phyloP scores from a whole-genome alignment of 1,140 invertebrate species.

The Bursaphelenchus mucronatus region DNA sequence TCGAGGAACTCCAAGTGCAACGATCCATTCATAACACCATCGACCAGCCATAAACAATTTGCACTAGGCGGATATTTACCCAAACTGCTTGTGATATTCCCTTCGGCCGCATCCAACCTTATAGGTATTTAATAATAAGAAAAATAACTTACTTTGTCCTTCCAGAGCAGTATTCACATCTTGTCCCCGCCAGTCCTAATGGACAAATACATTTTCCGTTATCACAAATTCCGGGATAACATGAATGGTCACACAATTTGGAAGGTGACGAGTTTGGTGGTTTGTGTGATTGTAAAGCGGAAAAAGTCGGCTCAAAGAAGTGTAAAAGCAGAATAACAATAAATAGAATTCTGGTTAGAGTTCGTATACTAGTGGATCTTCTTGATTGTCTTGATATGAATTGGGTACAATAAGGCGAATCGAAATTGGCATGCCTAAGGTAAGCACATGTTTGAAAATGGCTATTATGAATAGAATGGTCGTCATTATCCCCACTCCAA shows the following conservation, averaged over 20 bases:
- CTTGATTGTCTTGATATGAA: too few species aligned
- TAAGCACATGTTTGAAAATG: too few species aligned
- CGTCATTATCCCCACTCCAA: too few species aligned
- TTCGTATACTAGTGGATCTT: too few species aligned
- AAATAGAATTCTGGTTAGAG: too few species aligned
- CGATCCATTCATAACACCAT: conserved; percentile 31
- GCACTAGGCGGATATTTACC: conserved; percentile 48
- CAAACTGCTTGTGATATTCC: conserved; percentile 50
- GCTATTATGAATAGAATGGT: too few species aligned
- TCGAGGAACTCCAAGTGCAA: conserved; percentile 44
- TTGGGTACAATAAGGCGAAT: too few species aligned
- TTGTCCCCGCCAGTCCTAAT: conserved; percentile 54
- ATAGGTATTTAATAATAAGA: conserved; percentile 22
- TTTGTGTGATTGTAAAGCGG: too few species aligned
- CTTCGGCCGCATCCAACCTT: conserved; percentile 20
- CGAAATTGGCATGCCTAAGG: too few species aligned
- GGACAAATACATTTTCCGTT: conserved; percentile 44
- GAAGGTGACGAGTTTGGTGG: conserved; percentile 7
- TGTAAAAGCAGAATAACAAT: too few species aligned
- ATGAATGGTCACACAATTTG: conserved; percentile 52
- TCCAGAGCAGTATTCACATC: conserved; percentile 57
- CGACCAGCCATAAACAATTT: conserved; percentile 57
- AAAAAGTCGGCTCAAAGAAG: too few species aligned
- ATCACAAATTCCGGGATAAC: conserved; percentile 51
- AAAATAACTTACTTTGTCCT: conserved; percentile 38